Conservation (phyloP, 2,888 invertebrate genomes). For the Himalopsyche tibetana region DNA sequence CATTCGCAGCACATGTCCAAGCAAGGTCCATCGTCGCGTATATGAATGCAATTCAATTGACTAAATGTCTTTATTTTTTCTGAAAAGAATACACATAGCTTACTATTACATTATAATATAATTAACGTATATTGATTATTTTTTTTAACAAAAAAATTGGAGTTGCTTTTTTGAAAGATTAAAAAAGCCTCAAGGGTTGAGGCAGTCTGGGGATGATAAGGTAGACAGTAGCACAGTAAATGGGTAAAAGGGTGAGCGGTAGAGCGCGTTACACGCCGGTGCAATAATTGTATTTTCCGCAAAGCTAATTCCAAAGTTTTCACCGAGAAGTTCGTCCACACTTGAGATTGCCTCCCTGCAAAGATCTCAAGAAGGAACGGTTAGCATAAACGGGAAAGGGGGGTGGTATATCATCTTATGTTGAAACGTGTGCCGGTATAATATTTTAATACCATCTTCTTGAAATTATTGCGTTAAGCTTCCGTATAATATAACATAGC, state of each 20-base stretch:
- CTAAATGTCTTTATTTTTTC: not conserved
- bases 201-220: conserved; percentile 17
- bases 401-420: not conserved
- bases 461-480: not conserved
- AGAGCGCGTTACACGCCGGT: conserved; percentile 59
- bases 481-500: no score
- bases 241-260: not conserved
- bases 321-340: conserved; percentile 57
- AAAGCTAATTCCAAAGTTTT: conserved; percentile 64
- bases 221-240: conserved; percentile 4
- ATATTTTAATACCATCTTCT: not conserved
- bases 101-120: no score
- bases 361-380: not conserved
- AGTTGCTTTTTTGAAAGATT: not conserved
- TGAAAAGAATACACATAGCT: not conserved
- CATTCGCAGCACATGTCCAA: no score
- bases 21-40: no score
- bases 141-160: not conserved
- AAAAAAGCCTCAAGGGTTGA: conserved; percentile 8
- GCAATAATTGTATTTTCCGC: conserved; percentile 63
- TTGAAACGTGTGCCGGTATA: conserved; percentile 10
- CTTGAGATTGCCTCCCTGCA: conserved; percentile 50
- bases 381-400: not conserved
- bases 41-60: no score
- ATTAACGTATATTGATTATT: no score